These are phyloP conservation scores for Wasmannia auropunctata DNA, from an alignment of 1,140 invertebrate genomes.

Conservation along the genomic window DNA sequence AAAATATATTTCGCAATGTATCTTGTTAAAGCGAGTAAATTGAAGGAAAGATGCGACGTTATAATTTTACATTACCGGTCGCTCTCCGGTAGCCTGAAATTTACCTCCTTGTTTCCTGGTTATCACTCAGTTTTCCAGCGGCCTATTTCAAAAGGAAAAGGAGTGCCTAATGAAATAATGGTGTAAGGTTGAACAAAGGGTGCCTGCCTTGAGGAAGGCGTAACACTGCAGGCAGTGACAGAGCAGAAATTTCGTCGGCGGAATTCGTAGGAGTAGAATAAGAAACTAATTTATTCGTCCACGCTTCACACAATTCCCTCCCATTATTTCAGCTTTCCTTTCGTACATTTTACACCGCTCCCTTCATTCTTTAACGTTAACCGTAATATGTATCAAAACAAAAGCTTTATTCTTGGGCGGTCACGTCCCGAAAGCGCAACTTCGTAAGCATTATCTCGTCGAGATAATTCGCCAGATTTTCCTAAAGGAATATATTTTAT, in stretches of 20 bases:
- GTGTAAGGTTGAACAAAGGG: background rate
- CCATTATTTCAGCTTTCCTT: background rate
- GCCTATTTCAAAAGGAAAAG: constrained; percentile 5
- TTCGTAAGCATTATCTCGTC: background rate
- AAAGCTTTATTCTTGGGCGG: background rate
- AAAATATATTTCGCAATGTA: background rate
- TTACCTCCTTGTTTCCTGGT: background rate
- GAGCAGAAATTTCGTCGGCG: background rate
- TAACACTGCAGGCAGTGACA: background rate
- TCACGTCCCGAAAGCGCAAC: background rate
- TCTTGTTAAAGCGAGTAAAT: background rate
- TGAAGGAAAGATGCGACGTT: background rate
- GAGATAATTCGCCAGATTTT: background rate
- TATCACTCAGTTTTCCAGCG: background rate
- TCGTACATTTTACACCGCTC: background rate
- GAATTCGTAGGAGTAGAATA: background rate
- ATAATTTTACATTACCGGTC: background rate
- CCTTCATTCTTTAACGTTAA: background rate
- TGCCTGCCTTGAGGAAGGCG: background rate
- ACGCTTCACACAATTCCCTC: background rate
- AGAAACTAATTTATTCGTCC: constrained; percentile 17
- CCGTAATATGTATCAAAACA: background rate
- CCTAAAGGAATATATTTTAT: background rate
- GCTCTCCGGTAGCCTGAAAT: background rate
- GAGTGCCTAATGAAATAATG: constrained; percentile 8